Evolutionary conservation across 1,140 invertebrate genomes (phyloP).

Genomic region (Macrobrachium rosenbergii): DNA sequence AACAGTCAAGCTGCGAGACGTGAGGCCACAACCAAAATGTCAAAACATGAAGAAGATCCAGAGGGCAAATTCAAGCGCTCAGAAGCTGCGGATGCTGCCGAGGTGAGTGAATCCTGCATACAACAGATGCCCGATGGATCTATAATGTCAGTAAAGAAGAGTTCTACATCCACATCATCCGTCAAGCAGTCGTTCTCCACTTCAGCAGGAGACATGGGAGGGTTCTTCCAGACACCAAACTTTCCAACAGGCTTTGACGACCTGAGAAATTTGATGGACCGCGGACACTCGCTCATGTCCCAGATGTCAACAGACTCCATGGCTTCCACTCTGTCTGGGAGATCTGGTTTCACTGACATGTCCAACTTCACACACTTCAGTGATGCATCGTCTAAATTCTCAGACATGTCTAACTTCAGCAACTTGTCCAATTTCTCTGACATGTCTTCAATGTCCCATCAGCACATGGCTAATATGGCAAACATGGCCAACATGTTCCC

Average conservation of each 20-base stretch:
- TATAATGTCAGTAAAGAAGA: constrained; percentile 64
- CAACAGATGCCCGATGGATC: constrained; percentile 63
- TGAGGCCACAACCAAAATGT: constrained; percentile 58
- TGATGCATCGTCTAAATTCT: constrained; percentile 49
- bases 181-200: constrained; percentile 51
- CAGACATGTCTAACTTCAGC: constrained; percentile 46
- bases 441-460: constrained; percentile 26
- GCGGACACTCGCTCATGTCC: constrained; percentile 61
- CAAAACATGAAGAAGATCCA: constrained; percentile 58
- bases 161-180: constrained; percentile 55
- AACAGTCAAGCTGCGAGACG: constrained; percentile 60
- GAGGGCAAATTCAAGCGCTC: constrained; percentile 60
- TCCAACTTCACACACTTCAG: constrained; percentile 51
- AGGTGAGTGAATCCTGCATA: constrained; percentile 64
- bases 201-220: constrained; percentile 12
- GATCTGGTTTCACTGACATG: constrained; percentile 59
- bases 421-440: constrained; percentile 57
- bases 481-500: constrained; percentile 30
- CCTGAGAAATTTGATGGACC: constrained; percentile 54
- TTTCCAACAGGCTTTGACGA: constrained; percentile 61
- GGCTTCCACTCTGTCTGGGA: constrained; percentile 53
- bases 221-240: constrained; percentile 42
- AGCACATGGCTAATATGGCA: constrained; percentile 8
- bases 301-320: constrained; percentile 64
- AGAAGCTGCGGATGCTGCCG: constrained; percentile 64